A percentile compares a stretch with the other conserved stretches of the same genome.
phyloP scores from a whole-genome alignment of 1,140 invertebrate genomes.

The Panagrolaimus sp. region DNA sequence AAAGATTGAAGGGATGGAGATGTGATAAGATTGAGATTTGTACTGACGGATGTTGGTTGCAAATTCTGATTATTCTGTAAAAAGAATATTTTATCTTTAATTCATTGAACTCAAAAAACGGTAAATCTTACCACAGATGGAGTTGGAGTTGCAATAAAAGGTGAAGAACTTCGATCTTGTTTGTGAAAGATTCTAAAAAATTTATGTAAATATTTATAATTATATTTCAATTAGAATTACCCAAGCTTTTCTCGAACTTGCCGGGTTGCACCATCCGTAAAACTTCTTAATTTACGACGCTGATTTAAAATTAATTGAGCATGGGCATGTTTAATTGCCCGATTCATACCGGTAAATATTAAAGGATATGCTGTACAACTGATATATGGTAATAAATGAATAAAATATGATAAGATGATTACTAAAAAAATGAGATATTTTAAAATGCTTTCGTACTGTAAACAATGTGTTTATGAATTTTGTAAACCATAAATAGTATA shows the following conservation, averaged over 20 bases:
- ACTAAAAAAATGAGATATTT: too few relatives aligned
- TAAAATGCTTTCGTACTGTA: too few relatives aligned
- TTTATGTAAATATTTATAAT: neutral
- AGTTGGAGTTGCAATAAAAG: too few relatives aligned
- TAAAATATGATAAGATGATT: slow-evolving; percentile 38
- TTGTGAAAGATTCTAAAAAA: neutral
- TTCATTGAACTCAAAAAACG: too few relatives aligned
- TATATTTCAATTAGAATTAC: neutral
- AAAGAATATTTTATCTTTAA: too few relatives aligned
- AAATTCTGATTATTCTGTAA: too few relatives aligned
- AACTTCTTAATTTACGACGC: slow-evolving; percentile 29
- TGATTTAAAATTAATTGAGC: slow-evolving; percentile 37
- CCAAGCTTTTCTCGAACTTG: slow-evolving; percentile 30
- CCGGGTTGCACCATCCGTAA: slow-evolving; percentile 32
- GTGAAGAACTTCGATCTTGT: too few relatives aligned
- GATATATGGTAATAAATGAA: slow-evolving; percentile 46
- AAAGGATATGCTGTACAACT: slow-evolving; percentile 42
- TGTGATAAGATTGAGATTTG: too few relatives aligned
- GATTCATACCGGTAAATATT: slow-evolving; percentile 49
- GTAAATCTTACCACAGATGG: too few relatives aligned
- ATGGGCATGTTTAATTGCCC: slow-evolving; percentile 42
- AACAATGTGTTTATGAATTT: too few relatives aligned
- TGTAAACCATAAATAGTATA: neutral
- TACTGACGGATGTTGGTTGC: too few relatives aligned
- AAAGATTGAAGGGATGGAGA: too few relatives aligned